These are phyloP conservation scores for Catostylus mosaicus DNA, from an alignment of 30 jellyfish, hydroid and myxozoan species.

Conservation along the genomic window DNA sequence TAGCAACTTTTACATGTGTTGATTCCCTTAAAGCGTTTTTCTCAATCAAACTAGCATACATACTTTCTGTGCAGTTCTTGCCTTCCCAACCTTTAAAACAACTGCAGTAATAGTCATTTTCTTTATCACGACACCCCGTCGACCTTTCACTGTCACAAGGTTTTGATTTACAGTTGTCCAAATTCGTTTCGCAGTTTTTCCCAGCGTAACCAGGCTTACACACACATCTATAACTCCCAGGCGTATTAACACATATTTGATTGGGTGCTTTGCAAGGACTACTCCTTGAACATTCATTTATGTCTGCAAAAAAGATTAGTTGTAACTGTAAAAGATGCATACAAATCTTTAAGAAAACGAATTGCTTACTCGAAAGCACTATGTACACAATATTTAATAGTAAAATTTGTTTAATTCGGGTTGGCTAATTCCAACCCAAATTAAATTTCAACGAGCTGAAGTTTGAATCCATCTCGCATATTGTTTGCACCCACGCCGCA, in stretches of 20 bases:
- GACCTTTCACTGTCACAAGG: conserved; percentile 69
- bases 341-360: too few relatives aligned
- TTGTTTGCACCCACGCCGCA: too few relatives aligned
- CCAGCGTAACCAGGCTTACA: conserved; percentile 79
- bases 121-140: conserved; percentile 58
- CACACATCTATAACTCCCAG: conserved; percentile 64
- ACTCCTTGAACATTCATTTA: conserved; percentile 59
- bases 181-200: conserved; percentile 42
- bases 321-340: too few relatives aligned
- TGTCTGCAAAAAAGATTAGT: conserved; percentile 31
- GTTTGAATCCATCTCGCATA: too few relatives aligned
- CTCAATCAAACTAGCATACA: background rate
- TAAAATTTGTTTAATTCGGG: too few relatives aligned
- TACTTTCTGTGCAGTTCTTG: conserved; percentile 65
- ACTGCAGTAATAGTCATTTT: conserved; percentile 55
- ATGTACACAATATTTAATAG: too few relatives aligned
- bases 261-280: conserved; percentile 55
- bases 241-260: conserved; percentile 59
- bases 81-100: conserved; percentile 88
- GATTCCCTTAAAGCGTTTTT: too few relatives aligned
- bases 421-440: too few relatives aligned
- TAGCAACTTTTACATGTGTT: too few relatives aligned
- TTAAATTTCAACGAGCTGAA: too few relatives aligned
- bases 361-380: too few relatives aligned
- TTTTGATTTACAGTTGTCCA: conserved; percentile 57